A percentile compares a stretch with the other conserved stretches of the same genome.
Evolutionary conservation across 2,888 invertebrate genomes (phyloP).

Genomic region (Platypus cylindrus): DNA sequence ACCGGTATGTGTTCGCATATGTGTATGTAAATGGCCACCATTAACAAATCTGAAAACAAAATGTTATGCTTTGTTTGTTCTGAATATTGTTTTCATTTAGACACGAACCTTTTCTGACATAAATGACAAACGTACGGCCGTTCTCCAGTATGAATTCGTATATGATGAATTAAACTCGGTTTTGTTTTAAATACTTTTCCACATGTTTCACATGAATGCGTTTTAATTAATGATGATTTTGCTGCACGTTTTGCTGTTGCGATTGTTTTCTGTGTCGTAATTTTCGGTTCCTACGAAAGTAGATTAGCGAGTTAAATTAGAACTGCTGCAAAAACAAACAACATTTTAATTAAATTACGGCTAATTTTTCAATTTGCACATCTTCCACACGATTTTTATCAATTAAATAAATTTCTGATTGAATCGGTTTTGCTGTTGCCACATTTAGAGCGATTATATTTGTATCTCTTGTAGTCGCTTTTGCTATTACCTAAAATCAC

Average conservation of each 20-base stretch:
- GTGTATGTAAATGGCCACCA: conserved; percentile 35
- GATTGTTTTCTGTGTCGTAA: too few species aligned
- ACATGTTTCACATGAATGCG: conserved; percentile 34
- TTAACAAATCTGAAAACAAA: conserved; percentile 27
- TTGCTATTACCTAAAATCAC: too few species aligned
- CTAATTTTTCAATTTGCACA: too few species aligned
- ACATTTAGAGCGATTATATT: too few species aligned
- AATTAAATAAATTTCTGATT: too few species aligned
- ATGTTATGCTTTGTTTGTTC: background rate
- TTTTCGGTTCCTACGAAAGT: too few species aligned
- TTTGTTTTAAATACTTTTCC: conserved; percentile 33
- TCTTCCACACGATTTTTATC: too few species aligned
- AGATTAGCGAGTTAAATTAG: too few species aligned
- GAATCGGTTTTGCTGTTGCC: too few species aligned
- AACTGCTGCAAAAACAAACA: too few species aligned
- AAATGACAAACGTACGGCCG: conserved; percentile 34
- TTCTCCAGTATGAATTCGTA: conserved; percentile 35
- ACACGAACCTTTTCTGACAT: conserved; percentile 31
- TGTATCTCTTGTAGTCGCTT: too few species aligned
- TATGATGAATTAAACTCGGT: conserved; percentile 34
- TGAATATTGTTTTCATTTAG: background rate
- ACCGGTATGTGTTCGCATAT: conserved; percentile 36
- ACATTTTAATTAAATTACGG: too few species aligned
- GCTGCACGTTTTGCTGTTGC: conserved; percentile 16
- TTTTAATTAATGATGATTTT: conserved; percentile 26